Base-by-base conservation (phyloP, 1,140 invertebrate species). In the Ostrea edulis region DNA sequence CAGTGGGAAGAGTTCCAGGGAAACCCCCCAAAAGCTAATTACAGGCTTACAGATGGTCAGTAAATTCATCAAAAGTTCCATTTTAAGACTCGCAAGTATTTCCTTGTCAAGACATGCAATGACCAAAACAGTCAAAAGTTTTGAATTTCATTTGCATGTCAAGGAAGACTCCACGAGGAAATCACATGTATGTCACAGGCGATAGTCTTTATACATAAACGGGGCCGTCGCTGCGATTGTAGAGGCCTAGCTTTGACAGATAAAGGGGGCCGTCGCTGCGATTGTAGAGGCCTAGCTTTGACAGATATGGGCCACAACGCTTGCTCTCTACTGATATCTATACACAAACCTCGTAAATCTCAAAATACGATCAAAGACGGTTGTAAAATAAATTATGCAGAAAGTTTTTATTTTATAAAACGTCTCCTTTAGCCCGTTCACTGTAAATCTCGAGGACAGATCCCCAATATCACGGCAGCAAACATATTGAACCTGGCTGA, bases 381-480 rank as follows among this genome's bases (percentile, higher is more conserved):
- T 77, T 29, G 68, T 77, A 77, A 77, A 77, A 77, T 77, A 29
- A 77, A 77, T 77, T 77, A 77, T 29, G 68, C 68, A 77, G 68
- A 77, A 17, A 77, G 22, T 77, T 77, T 77, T 35, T 35, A 77
- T 77, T 77, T 77, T 29, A 77, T 77, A 17, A 77, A 77, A 77
- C 68, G 25, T 77, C 68, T 77, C 68, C 29, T 77, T 77, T 77
- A 8, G 68, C 68, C 68, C 35, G 29, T 77, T 77, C 29, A 77
- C 68, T 25, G 25, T 77, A 77, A 77, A 77, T 77, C 68, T 77
- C 68, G 8, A 35, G 7, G 29, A 77, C 29, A 14, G 68, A 62
- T 62, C 58, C 8, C 8, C 68, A 29, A 25, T 77, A 29, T 77
- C 14, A 25, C 29, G 68, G 22, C 9, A 11, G 68, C 22, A 77